Conservation (phyloP, 2,113 vertebrate genomes). For the Tragelaphus scriptus region DNA sequence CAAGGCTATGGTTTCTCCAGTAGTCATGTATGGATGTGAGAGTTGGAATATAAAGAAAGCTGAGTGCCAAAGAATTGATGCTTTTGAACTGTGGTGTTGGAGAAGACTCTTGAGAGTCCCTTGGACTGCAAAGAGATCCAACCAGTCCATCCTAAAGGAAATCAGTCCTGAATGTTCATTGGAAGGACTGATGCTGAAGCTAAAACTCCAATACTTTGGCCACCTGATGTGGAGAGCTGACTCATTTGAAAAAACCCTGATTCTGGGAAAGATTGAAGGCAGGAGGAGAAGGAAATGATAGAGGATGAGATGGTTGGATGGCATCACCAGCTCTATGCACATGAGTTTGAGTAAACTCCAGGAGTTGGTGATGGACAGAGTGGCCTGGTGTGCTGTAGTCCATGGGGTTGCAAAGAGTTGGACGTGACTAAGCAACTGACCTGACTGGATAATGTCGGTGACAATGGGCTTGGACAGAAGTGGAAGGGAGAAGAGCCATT, state of each 20-base stretch:
- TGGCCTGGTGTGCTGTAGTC: not conserved
- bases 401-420: not conserved
- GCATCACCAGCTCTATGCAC: not conserved
- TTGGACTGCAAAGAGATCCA: too few species aligned
- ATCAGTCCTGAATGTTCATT: not conserved
- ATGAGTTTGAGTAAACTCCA: not conserved
- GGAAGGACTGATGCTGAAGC: not conserved
- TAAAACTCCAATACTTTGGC: not conserved
- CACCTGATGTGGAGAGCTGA: accelerated
- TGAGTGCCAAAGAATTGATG: too few species aligned
- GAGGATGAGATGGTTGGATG: not conserved
- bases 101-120: too few species aligned
- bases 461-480: not conserved
- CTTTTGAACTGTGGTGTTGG: too few species aligned
- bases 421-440: not conserved
- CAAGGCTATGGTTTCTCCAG: too few species aligned
- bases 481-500: not conserved
- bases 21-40: too few species aligned
- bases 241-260: not conserved
- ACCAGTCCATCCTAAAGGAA: not conserved
- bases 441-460: not conserved
- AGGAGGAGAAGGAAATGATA: not conserved
- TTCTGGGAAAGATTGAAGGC: not conserved
- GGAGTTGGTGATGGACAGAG: not conserved
- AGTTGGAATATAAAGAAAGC: too few species aligned